phyloP scores from a whole-genome alignment of 2,888 invertebrate species.

The Diogma glabrata region DNA sequence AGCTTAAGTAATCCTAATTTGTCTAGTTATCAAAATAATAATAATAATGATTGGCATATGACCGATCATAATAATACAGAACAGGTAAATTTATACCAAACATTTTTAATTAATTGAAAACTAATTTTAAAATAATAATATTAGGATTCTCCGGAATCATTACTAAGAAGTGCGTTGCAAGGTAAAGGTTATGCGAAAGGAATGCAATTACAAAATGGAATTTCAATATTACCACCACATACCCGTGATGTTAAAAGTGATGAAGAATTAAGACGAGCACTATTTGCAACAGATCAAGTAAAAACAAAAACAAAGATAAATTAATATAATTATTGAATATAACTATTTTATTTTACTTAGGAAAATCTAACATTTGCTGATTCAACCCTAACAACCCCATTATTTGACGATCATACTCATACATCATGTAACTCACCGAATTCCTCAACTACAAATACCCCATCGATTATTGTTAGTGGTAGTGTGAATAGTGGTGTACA shows the following conservation, averaged over 20 bases:
- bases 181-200: conserved; percentile 51
- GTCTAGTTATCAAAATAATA: conserved; percentile 4
- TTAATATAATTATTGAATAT: not conserved
- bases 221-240: conserved; percentile 28
- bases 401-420: conserved; percentile 29
- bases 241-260: conserved; percentile 44
- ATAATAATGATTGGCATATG: conserved; percentile 62
- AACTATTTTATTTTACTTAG: conserved; percentile 16
- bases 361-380: conserved; percentile 34
- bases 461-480: conserved; percentile 16
- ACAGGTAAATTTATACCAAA: conserved; percentile 23
- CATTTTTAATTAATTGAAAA: not conserved
- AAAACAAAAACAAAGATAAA: conserved; percentile 10
- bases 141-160: conserved; percentile 49
- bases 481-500: conserved; percentile 13
- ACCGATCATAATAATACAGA: conserved; percentile 56
- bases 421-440: conserved; percentile 11
- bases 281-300: conserved; percentile 40
- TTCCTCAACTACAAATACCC: conserved; percentile 18
- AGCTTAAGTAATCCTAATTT: conserved; percentile 13
- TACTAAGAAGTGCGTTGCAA: conserved; percentile 71
- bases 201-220: conserved; percentile 33
- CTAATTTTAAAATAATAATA: not conserved
- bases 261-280: conserved; percentile 44
- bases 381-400: conserved; percentile 32